These are phyloP conservation scores for Diaperis boleti DNA, from an alignment of 2,888 invertebrate species.

Conservation along the genomic window DNA sequence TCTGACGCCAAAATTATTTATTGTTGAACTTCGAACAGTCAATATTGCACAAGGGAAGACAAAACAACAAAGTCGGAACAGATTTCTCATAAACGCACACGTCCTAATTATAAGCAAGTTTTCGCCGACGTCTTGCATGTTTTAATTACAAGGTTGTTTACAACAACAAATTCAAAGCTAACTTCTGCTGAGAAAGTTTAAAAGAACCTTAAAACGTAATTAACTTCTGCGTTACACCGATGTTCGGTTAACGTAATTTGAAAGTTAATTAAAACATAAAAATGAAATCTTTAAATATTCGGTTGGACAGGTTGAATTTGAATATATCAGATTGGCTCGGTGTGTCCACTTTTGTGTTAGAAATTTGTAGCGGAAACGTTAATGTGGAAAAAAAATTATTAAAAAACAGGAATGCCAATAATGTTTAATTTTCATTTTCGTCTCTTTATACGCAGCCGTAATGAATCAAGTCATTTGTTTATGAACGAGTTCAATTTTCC, in stretches of 20 bases:
- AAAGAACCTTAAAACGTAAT: slow-evolving; percentile 22
- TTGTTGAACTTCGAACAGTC: slow-evolving; percentile 30
- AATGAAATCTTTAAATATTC: background rate
- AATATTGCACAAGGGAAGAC: slow-evolving; percentile 13
- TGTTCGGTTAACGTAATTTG: slow-evolving; percentile 17
- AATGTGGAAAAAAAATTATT: background rate
- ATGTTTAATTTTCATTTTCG: slow-evolving; percentile 11
- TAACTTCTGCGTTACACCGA: slow-evolving; percentile 22
- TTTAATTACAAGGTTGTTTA: slow-evolving; percentile 25
- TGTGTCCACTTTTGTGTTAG: too few species aligned
- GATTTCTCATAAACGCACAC: slow-evolving; percentile 14
- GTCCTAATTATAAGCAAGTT: slow-evolving; percentile 13
- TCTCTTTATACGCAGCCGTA: slow-evolving; percentile 17
- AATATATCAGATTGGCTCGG: too few species aligned
- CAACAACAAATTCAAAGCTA: slow-evolving; percentile 15
- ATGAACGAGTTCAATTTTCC: slow-evolving; percentile 19
- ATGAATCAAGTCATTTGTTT: slow-evolving; percentile 20
- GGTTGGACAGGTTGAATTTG: too few species aligned
- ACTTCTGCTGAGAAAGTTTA: slow-evolving; percentile 15
- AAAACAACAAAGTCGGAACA: background rate
- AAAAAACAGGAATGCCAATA: slow-evolving; percentile 1
- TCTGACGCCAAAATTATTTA: slow-evolving; percentile 39
- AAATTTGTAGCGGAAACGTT: too few species aligned
- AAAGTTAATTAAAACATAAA: slow-evolving; percentile 17
- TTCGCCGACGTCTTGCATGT: slow-evolving; percentile 18